Percentiles rank a stretch among this genome's conserved stretches.
phyloP scores from a whole-genome alignment of 2,888 invertebrate species.

The Mechanitis messenoides region DNA sequence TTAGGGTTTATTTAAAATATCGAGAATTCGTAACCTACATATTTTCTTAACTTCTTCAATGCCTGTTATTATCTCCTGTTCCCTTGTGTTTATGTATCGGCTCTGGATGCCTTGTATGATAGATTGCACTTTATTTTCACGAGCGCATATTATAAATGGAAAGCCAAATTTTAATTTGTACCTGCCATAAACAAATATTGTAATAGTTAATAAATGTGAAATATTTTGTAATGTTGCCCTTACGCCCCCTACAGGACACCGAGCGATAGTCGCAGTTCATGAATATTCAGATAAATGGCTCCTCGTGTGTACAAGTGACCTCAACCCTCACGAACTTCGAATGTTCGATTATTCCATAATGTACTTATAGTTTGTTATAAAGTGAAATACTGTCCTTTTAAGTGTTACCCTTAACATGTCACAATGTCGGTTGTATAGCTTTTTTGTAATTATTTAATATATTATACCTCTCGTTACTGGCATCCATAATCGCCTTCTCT shows the following conservation, averaged over 20 bases:
- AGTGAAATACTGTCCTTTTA: too few relatives aligned
- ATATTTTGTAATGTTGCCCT: too few relatives aligned
- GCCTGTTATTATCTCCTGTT: constrained; percentile 74
- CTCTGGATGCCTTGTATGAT: constrained; percentile 75
- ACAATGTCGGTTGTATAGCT: constrained; percentile 28
- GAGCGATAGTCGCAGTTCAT: too few relatives aligned
- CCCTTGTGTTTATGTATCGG: constrained; percentile 70
- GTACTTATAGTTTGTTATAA: neutral
- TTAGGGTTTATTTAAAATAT: constrained; percentile 54
- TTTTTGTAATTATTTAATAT: neutral
- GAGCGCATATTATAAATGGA: constrained; percentile 81
- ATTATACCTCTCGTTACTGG: constrained; percentile 50
- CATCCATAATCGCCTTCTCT: constrained; percentile 69
- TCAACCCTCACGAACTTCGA: too few relatives aligned
- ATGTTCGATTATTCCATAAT: too few relatives aligned
- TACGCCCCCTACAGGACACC: constrained; percentile 15
- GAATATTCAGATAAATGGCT: too few relatives aligned
- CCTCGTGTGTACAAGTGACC: too few relatives aligned
- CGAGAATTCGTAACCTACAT: constrained; percentile 75
- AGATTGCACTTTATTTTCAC: constrained; percentile 77
- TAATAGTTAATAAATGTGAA: too few relatives aligned
- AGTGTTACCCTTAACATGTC: too few relatives aligned
- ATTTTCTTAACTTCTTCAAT: constrained; percentile 83
- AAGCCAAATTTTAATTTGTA: constrained; percentile 81
- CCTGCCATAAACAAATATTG: constrained; percentile 48